Evolutionary conservation across 2,888 invertebrate genomes (phyloP).

Genomic region (Nomada goodeniana): DNA sequence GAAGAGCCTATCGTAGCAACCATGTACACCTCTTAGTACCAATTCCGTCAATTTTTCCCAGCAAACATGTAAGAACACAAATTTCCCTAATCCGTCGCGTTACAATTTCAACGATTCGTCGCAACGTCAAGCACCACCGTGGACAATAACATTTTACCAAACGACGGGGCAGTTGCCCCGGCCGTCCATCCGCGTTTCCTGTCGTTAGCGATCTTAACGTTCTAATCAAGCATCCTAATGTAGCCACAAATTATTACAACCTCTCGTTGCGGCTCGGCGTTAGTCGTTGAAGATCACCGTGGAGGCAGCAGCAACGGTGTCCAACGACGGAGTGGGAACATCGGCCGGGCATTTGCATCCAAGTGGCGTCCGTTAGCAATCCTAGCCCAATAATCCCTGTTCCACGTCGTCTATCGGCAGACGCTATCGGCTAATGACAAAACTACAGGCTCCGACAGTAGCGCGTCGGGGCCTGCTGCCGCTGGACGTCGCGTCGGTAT

Average conservation of each 20-base stretch:
- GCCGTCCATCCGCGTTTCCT: conserved; percentile 23
- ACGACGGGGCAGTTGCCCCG: conserved; percentile 20
- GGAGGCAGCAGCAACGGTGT: conserved; percentile 79
- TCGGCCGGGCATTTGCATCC: conserved; percentile 80
- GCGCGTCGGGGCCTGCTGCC: conserved; percentile 62
- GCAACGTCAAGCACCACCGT: too few relatives aligned
- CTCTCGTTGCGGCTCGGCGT: conserved; percentile 38
- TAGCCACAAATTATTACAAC: conserved; percentile 61
- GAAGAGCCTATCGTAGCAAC: too few relatives aligned
- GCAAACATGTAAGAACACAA: too few relatives aligned
- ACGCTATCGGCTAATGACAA: conserved; percentile 84
- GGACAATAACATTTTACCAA: conserved; percentile 22
- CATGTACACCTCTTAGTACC: too few relatives aligned
- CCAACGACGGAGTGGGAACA: conserved; percentile 39
- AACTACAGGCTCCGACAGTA: conserved; percentile 82
- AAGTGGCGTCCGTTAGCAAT: conserved; percentile 81
- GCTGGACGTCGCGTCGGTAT: conserved; percentile 75
- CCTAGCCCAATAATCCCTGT: conserved; percentile 83
- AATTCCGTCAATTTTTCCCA: too few relatives aligned
- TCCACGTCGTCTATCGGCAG: conserved; percentile 80
- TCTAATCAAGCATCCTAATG: conserved; percentile 62
- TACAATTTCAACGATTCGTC: too few relatives aligned
- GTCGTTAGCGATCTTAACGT: conserved; percentile 58
- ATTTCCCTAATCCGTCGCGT: too few relatives aligned
- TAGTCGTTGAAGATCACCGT: conserved; percentile 51